Evolutionary conservation across 1,140 invertebrate genomes (phyloP), one percentile per base, ranked within the genome.

Genomic region (Chlorops oryzae): DNA sequence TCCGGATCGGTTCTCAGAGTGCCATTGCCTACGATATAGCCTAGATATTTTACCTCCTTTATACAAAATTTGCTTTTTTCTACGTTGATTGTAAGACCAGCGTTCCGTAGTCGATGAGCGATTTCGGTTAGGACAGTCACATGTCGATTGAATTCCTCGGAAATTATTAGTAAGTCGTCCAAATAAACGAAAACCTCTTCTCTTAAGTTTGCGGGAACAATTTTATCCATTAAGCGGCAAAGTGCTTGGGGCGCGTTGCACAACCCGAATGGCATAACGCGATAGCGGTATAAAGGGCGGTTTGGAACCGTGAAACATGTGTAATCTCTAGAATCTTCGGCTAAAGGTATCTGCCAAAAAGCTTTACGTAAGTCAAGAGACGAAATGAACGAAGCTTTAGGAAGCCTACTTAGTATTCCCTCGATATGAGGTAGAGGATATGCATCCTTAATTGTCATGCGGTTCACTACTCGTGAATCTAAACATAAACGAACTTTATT

Each of bases 141-240:
- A 2, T 79, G 48, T 18, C 63, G 59, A 22, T 24, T 70, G 47
- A 7, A 45, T 18, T 0, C 77, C 44, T 50, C 79, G 5, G 56
- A 59, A 21, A 63, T 60, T 12, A 78, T 56, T 0, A 78, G 47
- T 3, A 78, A 58, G 47, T 80, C 78, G 57, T 80, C 77, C n/a
- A 46, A n/a, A n/a, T n/a, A n/a, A n/a, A n/a, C n/a, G n/a, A n/a
- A n/a, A n/a, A n/a, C n/a, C n/a, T n/a, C n/a, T 21, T 46, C 21
- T 4, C 44, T 9, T 7, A 46, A 20, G 10, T 4, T 3, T 9
- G 27, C 7, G 7, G 44, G 32, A 3, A 46, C 27, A 10, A 46
- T 24, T n/a, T 34, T 28, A 3, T 46, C 44, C 44, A 17, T 46
- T 20, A 46, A 35, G 2, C 27, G 3, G 24, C n/a, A 45, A 12